Evolutionary conservation across 2,888 invertebrate genomes (phyloP).

Genomic region (Lymantria dispar): DNA sequence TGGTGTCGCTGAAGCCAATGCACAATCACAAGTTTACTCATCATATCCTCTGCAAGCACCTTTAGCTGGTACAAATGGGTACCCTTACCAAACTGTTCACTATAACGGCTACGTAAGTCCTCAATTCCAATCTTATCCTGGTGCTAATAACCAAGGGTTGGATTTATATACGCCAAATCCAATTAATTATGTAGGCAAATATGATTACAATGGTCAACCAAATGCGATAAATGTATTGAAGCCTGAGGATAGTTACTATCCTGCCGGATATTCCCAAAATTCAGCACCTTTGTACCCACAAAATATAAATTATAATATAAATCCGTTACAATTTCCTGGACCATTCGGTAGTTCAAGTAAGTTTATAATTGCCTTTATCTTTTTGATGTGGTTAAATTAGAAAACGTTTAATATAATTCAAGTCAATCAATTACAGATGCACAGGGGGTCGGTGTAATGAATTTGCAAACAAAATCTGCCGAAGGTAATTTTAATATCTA

Average conservation of each 20-base stretch:
- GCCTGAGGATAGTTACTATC: neutral
- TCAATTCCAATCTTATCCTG: slow-evolving; percentile 11
- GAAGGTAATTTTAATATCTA: slow-evolving; percentile 2
- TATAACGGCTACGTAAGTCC: slow-evolving; percentile 8
- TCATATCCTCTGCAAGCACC: neutral
- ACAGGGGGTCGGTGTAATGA: neutral
- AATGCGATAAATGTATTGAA: slow-evolving; percentile 3
- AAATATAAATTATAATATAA: slow-evolving; percentile 12
- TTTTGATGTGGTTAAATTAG: neutral
- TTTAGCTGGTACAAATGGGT: slow-evolving; percentile 2
- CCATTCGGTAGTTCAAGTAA: slow-evolving; percentile 14
- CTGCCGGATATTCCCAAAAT: slow-evolving; percentile 8
- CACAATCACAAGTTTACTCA: slow-evolving; percentile 6
- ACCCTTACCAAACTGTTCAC: slow-evolving; percentile 12
- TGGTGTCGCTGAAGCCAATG: slow-evolving; percentile 6
- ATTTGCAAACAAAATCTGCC: slow-evolving; percentile 12
- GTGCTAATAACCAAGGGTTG: neutral
- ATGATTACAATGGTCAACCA: slow-evolving; percentile 10
- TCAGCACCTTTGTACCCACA: slow-evolving; percentile 23
- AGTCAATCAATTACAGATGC: neutral
- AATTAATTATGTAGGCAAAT: slow-evolving; percentile 13
- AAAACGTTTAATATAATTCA: too few relatives aligned
- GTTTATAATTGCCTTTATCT: slow-evolving; percentile 1
- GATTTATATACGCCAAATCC: slow-evolving; percentile 1
- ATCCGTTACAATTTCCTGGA: slow-evolving; percentile 12